Conservation (phyloP, 2,888 invertebrate genomes). For the Autographa gamma region DNA sequence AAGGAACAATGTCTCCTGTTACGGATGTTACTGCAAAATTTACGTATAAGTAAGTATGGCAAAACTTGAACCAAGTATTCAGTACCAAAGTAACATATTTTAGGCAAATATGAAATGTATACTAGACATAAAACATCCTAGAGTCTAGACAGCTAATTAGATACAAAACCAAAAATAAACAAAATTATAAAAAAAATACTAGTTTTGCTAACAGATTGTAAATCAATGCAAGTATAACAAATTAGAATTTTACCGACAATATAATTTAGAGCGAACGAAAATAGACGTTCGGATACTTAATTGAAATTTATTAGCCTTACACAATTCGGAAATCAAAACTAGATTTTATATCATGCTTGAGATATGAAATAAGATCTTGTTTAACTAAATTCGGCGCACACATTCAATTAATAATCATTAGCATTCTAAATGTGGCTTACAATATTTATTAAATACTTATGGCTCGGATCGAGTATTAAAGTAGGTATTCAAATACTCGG, state of each 20-base stretch:
- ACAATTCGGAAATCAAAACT: slow-evolving; percentile 30
- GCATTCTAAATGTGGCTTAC: too few relatives aligned
- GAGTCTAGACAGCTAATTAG: background rate
- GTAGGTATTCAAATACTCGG: too few relatives aligned
- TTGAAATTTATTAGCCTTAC: slow-evolving; percentile 38
- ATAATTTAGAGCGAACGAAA: slow-evolving; percentile 12
- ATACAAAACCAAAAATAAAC: background rate
- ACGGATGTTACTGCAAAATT: too few relatives aligned
- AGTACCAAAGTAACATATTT: too few relatives aligned
- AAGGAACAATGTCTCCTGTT: too few relatives aligned
- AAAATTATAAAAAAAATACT: background rate
- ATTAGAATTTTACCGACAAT: slow-evolving; percentile 16
- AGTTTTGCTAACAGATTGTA: slow-evolving; percentile 10
- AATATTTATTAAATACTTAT: too few relatives aligned
- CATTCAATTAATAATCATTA: background rate
- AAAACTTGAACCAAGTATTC: too few relatives aligned
- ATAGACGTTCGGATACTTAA: slow-evolving; percentile 25
- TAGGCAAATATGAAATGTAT: too few relatives aligned
- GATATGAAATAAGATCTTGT: slow-evolving; percentile 6
- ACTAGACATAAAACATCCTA: background rate
- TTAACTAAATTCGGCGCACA: background rate
- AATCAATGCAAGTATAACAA: slow-evolving; percentile 27
- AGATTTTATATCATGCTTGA: slow-evolving; percentile 9
- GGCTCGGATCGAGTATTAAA: too few relatives aligned
- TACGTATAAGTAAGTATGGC: too few relatives aligned